Base-by-base conservation (phyloP, 2,888 invertebrate species). In the Himalopsyche japonica region DNA sequence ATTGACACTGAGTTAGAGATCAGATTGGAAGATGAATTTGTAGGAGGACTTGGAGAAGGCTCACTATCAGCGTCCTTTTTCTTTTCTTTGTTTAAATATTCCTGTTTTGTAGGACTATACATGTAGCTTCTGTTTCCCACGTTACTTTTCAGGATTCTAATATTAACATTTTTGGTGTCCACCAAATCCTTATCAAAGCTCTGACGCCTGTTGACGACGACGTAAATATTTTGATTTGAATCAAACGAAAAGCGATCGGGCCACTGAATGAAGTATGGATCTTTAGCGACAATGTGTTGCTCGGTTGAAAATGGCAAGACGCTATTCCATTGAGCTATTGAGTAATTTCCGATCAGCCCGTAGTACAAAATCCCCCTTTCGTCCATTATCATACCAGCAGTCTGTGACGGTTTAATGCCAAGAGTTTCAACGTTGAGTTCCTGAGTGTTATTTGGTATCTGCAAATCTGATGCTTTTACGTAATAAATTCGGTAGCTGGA, bases 381-480 rank as follows among this genome's bases (percentile, higher is more conserved):
- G 87, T 95, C 95, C 95, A 96, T 95, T 85, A 94, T 93, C 95
- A 96, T 95, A 0, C 95, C 95, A 88, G 95, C 95, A 0, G 94
- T 94, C 89, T 95, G 95, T 0, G 95, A 95, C 0, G 92, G 89
- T 88, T 95, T 95, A 0, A 90, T 88, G 0, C 95, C 96, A 57
- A 95, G 89, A 86, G 94, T 93, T 8, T 90, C 91, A 0, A 96
- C 93, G 18, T 91, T 90, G 6, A 92, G 86, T 10, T 90, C 90
- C 77, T 90, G 90, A 0, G 88, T 87, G 10, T 89, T 89, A 82
- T 88, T 89, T 81, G 89, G 87, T 87, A 93, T 93, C 83, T 93
- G 93, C 27, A 96, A 89, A 27, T 93, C 90, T 0, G 93, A 93
- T 0, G 94, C 94, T 64, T 94, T 93, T 30, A 96, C 90, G 0